phyloP scores from a whole-genome alignment of 2,113 vertebrate species.

The Mustela lutreola region DNA sequence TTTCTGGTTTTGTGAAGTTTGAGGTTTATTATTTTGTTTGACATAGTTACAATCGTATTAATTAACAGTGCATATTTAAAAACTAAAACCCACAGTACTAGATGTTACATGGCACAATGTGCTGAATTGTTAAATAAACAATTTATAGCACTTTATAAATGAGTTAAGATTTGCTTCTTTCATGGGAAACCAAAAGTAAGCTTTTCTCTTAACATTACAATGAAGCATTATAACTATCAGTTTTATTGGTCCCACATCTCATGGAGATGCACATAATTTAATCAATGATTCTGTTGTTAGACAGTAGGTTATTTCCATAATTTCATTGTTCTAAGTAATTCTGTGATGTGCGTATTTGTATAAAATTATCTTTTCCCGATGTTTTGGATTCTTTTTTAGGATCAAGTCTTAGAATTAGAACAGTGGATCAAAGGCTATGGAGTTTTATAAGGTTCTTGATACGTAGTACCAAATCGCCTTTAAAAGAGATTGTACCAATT shows the following conservation, averaged over 20 bases:
- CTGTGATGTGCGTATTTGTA: background rate
- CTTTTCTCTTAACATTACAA: slow-evolving; percentile 27
- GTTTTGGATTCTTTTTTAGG: slow-evolving; percentile 1
- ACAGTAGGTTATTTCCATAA: background rate
- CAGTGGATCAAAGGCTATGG: background rate
- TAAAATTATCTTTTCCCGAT: background rate
- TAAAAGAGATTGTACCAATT: background rate
- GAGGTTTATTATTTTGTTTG: slow-evolving; percentile 44
- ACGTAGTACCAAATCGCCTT: background rate
- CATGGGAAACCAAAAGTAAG: slow-evolving; percentile 49
- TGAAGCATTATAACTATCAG: background rate
- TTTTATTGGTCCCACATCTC: background rate
- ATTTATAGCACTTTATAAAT: background rate
- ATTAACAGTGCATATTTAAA: slow-evolving; percentile 55
- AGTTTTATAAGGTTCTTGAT: background rate
- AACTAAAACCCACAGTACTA: background rate
- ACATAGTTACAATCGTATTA: background rate
- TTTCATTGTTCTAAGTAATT: slow-evolving; percentile 24
- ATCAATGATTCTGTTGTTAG: slow-evolving; percentile 16
- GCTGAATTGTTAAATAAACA: slow-evolving; percentile 36
- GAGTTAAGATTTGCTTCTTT: background rate
- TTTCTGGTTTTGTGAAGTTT: slow-evolving; percentile 3
- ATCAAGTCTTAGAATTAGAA: slow-evolving; percentile 7
- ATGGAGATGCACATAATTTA: background rate
- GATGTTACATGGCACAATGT: background rate